Evolutionary conservation across 2,797 vertebrate species (phyloP).

Genomic region (Chelidonichthys spinosus): DNA sequence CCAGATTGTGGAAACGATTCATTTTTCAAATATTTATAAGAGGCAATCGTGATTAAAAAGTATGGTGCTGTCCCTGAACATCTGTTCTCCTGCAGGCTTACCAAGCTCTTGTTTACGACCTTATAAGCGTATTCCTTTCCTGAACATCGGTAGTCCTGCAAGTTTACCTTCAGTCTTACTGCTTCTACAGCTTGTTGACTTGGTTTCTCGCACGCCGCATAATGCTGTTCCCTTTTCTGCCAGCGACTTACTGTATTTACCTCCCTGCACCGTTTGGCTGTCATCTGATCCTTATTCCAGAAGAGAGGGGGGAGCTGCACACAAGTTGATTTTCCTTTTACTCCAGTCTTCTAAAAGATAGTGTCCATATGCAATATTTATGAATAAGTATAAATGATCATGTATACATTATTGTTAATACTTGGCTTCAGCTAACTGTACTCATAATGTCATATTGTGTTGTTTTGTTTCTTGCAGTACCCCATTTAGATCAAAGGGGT

Average conservation of each 20-base stretch:
- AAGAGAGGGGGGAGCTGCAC: neutral
- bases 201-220: neutral
- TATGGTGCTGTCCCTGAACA: constrained; percentile 50
- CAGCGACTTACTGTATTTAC: neutral
- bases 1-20: constrained; percentile 68
- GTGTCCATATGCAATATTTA: neutral
- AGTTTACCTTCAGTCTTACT: constrained; percentile 15
- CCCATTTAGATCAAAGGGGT: too few species aligned
- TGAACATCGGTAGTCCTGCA: constrained; percentile 32
- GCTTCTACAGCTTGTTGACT: constrained; percentile 19
- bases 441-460: too few species aligned
- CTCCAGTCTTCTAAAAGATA: neutral
- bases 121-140: constrained; percentile 16
- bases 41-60: constrained; percentile 65
- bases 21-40: constrained; percentile 76
- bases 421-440: neutral
- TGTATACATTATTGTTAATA: too few species aligned
- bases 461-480: neutral
- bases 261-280: neutral
- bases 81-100: constrained; percentile 56
- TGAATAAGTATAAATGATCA: too few species aligned
- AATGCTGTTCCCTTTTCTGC: neutral
- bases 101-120: constrained; percentile 55
- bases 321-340: neutral
- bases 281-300: neutral